Conservation (phyloP, 2,888 invertebrate species). For the Mesorhabditis sp. region DNA sequence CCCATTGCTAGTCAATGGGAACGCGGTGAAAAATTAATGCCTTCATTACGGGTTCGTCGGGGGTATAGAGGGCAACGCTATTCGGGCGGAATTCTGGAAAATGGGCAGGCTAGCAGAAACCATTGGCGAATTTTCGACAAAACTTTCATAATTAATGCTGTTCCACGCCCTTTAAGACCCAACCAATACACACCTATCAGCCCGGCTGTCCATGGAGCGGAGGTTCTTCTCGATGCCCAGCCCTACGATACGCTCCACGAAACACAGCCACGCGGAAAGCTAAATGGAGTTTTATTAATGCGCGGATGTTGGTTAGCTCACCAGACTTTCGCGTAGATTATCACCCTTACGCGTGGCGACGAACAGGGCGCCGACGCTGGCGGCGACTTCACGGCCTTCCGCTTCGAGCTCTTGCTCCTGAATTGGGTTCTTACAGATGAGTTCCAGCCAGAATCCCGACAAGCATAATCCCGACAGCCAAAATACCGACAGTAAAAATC, state of each 20-base stretch:
- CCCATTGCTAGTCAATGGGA: too few relatives aligned
- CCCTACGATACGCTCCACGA: neutral
- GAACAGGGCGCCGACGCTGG: constrained; percentile 32
- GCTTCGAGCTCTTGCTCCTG: constrained; percentile 19
- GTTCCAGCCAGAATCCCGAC: too few relatives aligned
- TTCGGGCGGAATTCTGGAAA: too few relatives aligned
- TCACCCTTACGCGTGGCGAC: constrained; percentile 8
- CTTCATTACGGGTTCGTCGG: too few relatives aligned
- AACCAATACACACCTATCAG: neutral
- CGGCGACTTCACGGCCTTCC: constrained; percentile 31
- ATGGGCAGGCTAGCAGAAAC: too few relatives aligned
- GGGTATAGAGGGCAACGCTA: too few relatives aligned
- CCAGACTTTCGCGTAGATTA: neutral
- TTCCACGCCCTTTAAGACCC: too few relatives aligned
- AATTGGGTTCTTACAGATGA: constrained; percentile 6
- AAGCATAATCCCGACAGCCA: too few relatives aligned
- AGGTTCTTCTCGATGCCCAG: neutral
- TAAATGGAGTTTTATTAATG: neutral
- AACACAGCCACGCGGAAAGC: neutral
- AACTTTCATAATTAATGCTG: too few relatives aligned
- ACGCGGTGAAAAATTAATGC: too few relatives aligned
- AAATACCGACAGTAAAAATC: too few relatives aligned
- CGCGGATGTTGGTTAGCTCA: neutral
- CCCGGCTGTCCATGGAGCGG: constrained; percentile 2
- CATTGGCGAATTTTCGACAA: too few relatives aligned